These are phyloP conservation scores for Mugil cephalus DNA, from an alignment of 2,113 vertebrate species.

Conservation along the genomic window DNA sequence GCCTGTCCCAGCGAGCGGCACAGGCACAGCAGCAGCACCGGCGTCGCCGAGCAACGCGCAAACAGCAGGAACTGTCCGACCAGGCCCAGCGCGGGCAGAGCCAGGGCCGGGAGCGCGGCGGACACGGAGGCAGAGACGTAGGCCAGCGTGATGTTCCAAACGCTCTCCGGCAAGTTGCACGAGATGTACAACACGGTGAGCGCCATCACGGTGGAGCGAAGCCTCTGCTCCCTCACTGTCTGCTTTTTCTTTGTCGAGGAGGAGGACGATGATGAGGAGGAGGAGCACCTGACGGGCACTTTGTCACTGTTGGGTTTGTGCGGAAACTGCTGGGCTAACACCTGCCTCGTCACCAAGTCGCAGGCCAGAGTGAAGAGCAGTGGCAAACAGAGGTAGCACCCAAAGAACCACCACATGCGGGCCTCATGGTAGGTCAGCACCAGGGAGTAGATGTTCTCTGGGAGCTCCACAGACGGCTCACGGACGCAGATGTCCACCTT, in stretches of 20 bases:
- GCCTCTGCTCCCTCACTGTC: slow-evolving; percentile 81
- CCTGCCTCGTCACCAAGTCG: slow-evolving; percentile 90
- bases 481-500: slow-evolving; percentile 86
- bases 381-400: slow-evolving; percentile 96
- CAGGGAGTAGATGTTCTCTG: slow-evolving; percentile 89
- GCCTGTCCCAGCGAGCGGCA: slow-evolving; percentile 91
- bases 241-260: slow-evolving; percentile 69
- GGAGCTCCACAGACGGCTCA: slow-evolving; percentile 86
- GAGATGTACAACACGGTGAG: slow-evolving; percentile 86
- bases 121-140: slow-evolving; percentile 84
- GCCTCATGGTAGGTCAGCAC: slow-evolving; percentile 95
- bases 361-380: slow-evolving; percentile 93
- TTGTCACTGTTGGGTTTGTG: slow-evolving; percentile 40
- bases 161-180: slow-evolving; percentile 90
- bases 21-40: slow-evolving; percentile 89
- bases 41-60: slow-evolving; percentile 87
- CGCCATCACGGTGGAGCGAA: slow-evolving; percentile 88
- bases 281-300: slow-evolving; percentile 53
- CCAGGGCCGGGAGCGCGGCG: slow-evolving; percentile 81
- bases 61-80: slow-evolving; percentile 94
- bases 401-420: slow-evolving; percentile 96
- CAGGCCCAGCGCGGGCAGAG: slow-evolving; percentile 79
- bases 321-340: slow-evolving; percentile 60
- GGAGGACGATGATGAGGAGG: slow-evolving; percentile 48
- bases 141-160: slow-evolving; percentile 88